Percentiles rank a stretch among this genome's conserved stretches.
phyloP scores from a whole-genome alignment of 2,113 vertebrate species.

The Okapia johnstoni region DNA sequence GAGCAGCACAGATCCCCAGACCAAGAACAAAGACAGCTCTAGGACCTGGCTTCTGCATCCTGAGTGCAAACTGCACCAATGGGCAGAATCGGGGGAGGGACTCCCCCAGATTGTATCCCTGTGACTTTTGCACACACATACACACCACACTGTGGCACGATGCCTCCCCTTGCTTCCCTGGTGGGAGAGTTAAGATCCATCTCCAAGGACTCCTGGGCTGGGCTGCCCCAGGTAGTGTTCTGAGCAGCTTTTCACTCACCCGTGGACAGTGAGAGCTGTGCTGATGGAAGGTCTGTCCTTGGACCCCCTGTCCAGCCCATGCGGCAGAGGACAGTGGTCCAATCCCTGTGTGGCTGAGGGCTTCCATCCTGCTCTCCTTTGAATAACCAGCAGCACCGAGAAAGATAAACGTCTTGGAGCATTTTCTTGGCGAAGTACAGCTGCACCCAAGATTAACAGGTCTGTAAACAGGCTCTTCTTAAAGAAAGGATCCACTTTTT shows the following conservation, averaged over 20 bases:
- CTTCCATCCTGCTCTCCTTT: neutral
- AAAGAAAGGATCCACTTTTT: neutral
- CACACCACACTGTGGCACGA: neutral
- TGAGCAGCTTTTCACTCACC: neutral
- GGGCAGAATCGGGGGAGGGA: no score
- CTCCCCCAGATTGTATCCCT: accelerated
- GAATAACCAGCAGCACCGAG: neutral
- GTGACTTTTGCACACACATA: neutral
- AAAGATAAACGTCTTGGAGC: neutral
- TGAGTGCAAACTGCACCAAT: accelerated
- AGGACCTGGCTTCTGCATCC: neutral
- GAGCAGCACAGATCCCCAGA: neutral
- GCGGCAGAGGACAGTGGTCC: neutral
- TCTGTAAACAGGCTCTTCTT: neutral
- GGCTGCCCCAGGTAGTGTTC: neutral
- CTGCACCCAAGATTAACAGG: neutral
- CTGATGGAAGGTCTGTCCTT: neutral
- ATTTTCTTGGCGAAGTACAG: neutral
- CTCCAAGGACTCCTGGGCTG: neutral
- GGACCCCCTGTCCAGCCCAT: no score
- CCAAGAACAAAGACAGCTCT: neutral
- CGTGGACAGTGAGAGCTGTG: accelerated
- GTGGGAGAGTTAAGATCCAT: neutral
- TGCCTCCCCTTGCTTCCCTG: neutral
- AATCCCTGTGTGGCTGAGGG: neutral